Percentiles rank a stretch among this genome's conserved stretches.
Evolutionary conservation across 2,888 invertebrate species (phyloP).

Genomic region (Pristionchus japonicus): DNA sequence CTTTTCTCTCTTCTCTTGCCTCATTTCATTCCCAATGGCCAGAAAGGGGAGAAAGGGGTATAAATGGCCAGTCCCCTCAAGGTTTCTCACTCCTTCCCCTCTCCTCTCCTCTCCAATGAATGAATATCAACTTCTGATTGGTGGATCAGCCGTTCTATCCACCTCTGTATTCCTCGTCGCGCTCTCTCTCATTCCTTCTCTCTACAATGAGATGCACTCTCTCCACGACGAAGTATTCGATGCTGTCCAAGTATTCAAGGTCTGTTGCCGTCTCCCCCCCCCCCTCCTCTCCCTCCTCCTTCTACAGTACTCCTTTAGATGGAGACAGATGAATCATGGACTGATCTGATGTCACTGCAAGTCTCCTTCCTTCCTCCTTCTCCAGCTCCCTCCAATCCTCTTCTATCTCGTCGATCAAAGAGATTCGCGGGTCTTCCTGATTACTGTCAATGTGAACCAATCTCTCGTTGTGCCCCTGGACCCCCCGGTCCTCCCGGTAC

Average conservation of each 20-base stretch:
- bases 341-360: constrained; percentile 33
- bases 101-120: background rate
- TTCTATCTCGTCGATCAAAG: constrained; percentile 40
- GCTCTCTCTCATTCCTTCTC: constrained; percentile 26
- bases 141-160: background rate
- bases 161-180: constrained; percentile 36
- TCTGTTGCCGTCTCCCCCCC: background rate
- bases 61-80: background rate
- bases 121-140: background rate
- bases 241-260: constrained; percentile 43
- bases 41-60: background rate
- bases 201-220: constrained; percentile 41
- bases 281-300: too few species aligned
- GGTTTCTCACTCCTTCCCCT: background rate
- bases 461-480: constrained; percentile 31
- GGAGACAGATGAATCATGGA: constrained; percentile 47
- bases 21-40: constrained; percentile 42
- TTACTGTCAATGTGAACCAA: constrained; percentile 44
- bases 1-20: background rate
- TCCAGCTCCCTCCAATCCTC: constrained; percentile 30
- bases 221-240: constrained; percentile 37
- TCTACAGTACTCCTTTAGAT: background rate
- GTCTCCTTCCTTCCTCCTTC: constrained; percentile 32
- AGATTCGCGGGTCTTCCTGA: constrained; percentile 47
- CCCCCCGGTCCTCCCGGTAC: constrained; percentile 46